Conservation (phyloP, 2,888 invertebrate genomes). For the Drosophila mimetica region DNA sequence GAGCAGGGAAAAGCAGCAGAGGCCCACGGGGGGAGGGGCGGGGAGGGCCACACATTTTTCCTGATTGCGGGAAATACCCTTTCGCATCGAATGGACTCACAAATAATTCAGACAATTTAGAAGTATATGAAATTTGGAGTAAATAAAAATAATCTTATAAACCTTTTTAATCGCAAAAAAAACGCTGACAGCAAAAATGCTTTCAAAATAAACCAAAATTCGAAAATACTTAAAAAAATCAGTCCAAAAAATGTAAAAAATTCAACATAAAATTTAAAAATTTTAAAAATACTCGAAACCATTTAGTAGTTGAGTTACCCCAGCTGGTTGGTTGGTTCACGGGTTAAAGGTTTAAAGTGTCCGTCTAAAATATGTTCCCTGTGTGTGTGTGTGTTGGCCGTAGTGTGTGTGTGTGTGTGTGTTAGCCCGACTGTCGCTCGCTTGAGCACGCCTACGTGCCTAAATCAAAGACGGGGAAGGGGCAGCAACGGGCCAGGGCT, state of each 20-base stretch:
- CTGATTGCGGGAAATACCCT: constrained; percentile 25
- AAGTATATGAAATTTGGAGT: neutral
- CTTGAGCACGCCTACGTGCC: constrained; percentile 59
- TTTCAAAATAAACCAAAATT: neutral
- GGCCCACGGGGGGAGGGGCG: constrained; percentile 5
- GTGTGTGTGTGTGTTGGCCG: constrained; percentile 7
- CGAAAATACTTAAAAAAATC: no score
- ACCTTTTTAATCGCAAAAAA: no score
- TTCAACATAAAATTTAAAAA: no score
- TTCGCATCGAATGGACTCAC: neutral
- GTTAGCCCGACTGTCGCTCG: constrained; percentile 28
- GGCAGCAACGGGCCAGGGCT: neutral
- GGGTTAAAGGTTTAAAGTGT: constrained; percentile 51
- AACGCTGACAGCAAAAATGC: no score
- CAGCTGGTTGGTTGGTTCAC: constrained; percentile 2
- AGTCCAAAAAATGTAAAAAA: no score
- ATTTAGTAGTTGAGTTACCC: neutral
- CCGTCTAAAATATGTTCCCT: constrained; percentile 21
- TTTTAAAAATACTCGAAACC: neutral
- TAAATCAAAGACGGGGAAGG: constrained; percentile 35
- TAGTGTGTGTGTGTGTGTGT: constrained; percentile 10
- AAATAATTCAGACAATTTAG: constrained; percentile 1
- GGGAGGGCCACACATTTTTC: neutral
- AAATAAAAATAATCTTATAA: no score
- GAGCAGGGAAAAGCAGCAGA: constrained; percentile 41